phyloP scores from a whole-genome alignment of 2,113 vertebrate species.

The Siniperca chuatsi region DNA sequence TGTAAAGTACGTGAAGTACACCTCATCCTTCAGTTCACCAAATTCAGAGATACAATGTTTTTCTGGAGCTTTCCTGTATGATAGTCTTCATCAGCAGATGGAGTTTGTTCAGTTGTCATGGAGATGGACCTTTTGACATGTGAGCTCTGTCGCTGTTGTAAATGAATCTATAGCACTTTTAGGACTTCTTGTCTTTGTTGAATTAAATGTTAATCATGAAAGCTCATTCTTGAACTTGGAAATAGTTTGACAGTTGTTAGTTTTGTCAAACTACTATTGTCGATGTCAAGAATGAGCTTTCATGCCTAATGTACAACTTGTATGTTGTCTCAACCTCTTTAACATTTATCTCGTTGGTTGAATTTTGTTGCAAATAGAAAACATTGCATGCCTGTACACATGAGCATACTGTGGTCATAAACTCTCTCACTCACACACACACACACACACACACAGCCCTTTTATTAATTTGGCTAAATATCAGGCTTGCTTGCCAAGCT shows the following conservation, averaged over 20 bases:
- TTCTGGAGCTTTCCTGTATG: not conserved
- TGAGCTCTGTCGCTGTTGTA: not conserved
- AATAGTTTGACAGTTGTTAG: not conserved
- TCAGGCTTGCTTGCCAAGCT: not conserved
- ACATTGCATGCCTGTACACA: constrained; percentile 15
- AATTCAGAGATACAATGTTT: not conserved
- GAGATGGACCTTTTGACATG: not conserved
- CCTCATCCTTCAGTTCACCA: not conserved
- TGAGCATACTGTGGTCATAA: not conserved
- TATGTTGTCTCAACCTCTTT: not conserved
- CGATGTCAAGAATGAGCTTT: not conserved
- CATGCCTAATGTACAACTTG: not conserved
- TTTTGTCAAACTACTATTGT: too few relatives aligned
- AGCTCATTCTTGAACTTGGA: not conserved
- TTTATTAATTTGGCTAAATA: constrained; percentile 22
- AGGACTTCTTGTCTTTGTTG: not conserved
- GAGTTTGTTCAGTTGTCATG: constrained; percentile 7
- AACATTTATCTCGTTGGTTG: not conserved
- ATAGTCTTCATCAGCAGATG: not conserved
- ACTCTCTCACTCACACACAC: not conserved
- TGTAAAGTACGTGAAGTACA: not conserved
- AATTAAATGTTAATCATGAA: not conserved
- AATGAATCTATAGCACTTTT: not conserved
- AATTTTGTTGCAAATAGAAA: not conserved
- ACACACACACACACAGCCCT: not conserved